phyloP scores from a whole-genome alignment of 2,888 invertebrate genomes.

The Miltochrista miniata region DNA sequence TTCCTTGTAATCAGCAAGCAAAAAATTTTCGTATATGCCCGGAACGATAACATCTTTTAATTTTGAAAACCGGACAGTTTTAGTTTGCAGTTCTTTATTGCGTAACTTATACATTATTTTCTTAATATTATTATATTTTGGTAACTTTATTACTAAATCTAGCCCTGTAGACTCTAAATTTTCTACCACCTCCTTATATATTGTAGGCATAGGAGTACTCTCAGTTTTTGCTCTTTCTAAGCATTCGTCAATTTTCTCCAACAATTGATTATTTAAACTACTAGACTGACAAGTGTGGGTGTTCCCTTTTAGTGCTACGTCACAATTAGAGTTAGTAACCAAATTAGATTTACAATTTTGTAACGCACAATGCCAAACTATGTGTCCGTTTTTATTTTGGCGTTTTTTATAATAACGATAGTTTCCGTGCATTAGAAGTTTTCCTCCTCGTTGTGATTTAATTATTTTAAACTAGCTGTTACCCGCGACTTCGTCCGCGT shows the following conservation, averaged over 20 bases:
- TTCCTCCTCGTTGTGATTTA: too few species aligned
- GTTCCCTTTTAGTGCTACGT: too few species aligned
- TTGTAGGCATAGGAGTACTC: constrained; percentile 16
- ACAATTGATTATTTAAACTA: constrained; percentile 9
- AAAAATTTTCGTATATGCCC: not conserved
- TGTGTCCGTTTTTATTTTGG: too few species aligned
- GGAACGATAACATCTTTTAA: not conserved
- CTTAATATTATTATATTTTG: constrained; percentile 16
- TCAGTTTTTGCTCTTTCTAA: constrained; percentile 16
- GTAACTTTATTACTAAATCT: constrained; percentile 13
- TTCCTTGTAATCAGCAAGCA: not conserved
- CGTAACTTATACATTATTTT: not conserved
- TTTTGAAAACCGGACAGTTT: not conserved
- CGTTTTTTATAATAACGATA: too few species aligned
- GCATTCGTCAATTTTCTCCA: constrained; percentile 15
- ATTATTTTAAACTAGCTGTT: too few species aligned
- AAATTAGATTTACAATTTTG: too few species aligned
- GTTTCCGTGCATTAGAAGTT: too few species aligned
- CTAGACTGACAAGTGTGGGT: constrained; percentile 5
- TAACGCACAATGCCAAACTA: constrained; percentile 12
- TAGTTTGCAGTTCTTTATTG: not conserved
- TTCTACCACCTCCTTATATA: constrained; percentile 13
- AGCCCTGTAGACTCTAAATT: constrained; percentile 11
- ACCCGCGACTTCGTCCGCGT: too few species aligned
- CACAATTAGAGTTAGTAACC: not conserved